Base-by-base conservation (phyloP, 2,888 invertebrate species). In the Drosophila mimetica region DNA sequence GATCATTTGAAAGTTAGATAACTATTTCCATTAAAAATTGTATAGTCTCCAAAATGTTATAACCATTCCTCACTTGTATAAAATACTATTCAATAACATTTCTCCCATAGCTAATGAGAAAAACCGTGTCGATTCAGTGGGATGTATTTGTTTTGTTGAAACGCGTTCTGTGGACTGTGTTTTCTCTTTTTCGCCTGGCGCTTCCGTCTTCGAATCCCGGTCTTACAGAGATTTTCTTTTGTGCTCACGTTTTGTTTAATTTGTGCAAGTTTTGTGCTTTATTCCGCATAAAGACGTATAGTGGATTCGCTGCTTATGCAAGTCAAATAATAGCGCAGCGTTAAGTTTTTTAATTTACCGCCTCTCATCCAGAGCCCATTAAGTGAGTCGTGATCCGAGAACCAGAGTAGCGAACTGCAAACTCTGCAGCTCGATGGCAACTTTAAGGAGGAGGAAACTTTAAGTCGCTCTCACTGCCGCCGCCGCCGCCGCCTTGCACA, bases 331-430 rank as follows among this genome's bases (percentile, higher is more conserved):
- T 74, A 84, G 82, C 85, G 36, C 46, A 50, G 72, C 44, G 71
- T 70, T 76, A 76, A 84, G 85, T 84, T 81, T 86, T 80, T 81
- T 78, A 82, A 86, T 86, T 81, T 71, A 65, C 60, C 69, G 50
- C 59, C 47, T 34, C 46, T 20, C 48, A 69, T 16, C 36, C 48
- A 25, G 44, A 34, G 30, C 71, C 25, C 64, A 51, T 71, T 64
- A 72, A 72, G 54, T 51, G 69, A 71, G 63, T 32, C 47, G 63
- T 50, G 63, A 50, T 52, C 60, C 30, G 13, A 14, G 46, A 32
- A 16, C 46, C n/a, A 25, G 32, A 6, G 7, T 7, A 7, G 2
- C n/a, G 34, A 13, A 13, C 11, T 30, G 30, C 4, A 13, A 30
- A 30, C n/a, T n/a, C n/a, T 39, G 16, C 2, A n/a, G 9, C 20